Percentiles rank a stretch among this genome's conserved stretches.
Evolutionary conservation across 2,888 invertebrate genomes (phyloP).

Genomic region (Epistrophe grossulariae): DNA sequence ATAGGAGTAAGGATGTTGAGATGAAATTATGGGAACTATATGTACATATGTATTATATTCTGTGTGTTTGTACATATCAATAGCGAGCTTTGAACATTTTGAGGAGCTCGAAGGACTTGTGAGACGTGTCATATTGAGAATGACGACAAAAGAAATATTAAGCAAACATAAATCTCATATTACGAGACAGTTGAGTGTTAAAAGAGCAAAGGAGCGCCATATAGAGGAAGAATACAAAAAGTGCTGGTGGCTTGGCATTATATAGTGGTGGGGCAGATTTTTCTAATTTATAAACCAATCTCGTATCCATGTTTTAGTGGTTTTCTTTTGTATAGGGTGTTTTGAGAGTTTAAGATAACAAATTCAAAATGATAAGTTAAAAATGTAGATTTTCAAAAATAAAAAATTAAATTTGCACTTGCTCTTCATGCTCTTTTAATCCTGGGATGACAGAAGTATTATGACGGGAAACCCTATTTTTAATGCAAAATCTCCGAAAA

Average conservation of each 20-base stretch:
- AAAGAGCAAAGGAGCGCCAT: constrained; percentile 50
- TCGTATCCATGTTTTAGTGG: constrained; percentile 30
- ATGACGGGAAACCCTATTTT: too few relatives aligned
- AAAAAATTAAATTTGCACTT: too few relatives aligned
- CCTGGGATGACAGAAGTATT: too few relatives aligned
- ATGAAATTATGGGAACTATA: background rate
- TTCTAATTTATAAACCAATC: constrained; percentile 73
- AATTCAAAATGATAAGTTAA: background rate
- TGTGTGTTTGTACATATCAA: constrained; percentile 11
- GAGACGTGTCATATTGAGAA: constrained; percentile 66
- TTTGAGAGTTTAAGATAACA: background rate
- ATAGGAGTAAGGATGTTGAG: background rate
- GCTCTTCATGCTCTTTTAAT: too few relatives aligned
- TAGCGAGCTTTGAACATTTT: constrained; percentile 37
- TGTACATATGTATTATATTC: too few relatives aligned
- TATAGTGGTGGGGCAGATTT: constrained; percentile 28
- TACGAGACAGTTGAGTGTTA: constrained; percentile 73
- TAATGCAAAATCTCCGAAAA: too few relatives aligned
- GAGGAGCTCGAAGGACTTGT: constrained; percentile 41
- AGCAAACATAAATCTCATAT: constrained; percentile 74
- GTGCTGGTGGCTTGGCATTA: background rate
- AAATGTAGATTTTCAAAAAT: too few relatives aligned
- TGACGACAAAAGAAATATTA: constrained; percentile 66
- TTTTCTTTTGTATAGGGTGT: background rate
- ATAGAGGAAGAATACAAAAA: constrained; percentile 35